Evolutionary conservation across 2,113 vertebrate genomes (phyloP), one percentile per base, ranked within the genome.

Genomic region (Sakesphorus luctuosus): DNA sequence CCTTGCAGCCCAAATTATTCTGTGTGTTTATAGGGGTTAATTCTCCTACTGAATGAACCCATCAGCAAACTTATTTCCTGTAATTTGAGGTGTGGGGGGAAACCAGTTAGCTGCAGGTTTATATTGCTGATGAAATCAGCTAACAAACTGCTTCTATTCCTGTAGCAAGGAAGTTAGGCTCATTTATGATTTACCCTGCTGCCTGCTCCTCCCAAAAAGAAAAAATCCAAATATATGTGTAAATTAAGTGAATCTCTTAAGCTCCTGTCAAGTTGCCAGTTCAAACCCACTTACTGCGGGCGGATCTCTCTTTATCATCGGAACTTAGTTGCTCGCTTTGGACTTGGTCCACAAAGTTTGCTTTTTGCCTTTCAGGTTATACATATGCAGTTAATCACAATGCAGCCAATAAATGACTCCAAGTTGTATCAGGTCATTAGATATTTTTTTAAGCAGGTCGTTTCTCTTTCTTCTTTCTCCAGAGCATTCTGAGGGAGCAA

Each of bases 221-320:
- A 78, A 87, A 43, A 67, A 53, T 18, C 58, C 18, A 77, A 56
- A 90, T 94, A 55, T 43, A 9, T 47, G 85, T 77, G 87, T 90
- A 88, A 96, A 96, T 90, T 38, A 84, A 88, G 40, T 79, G 77
- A 91, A 24, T 87, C 75, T 72, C 50, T 85, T 79, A 83, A 93
- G 50, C 55, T 95, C 3, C 46, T 77, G 66, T 79, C 74, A 90
- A n/a, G 55, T 36, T 93, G 72, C 43, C 63, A 74, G 63, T 78
- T 91, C 63, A 85, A 71, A 68, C 62, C 20, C 66, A 46, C 49
- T 93, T 79, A n/a, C 4, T 58, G 24, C 2, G 3, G 26, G 38
- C 38, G 83, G 53, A 69, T 93, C 78, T 87, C 20, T 65, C 61
- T 95, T 53, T 90, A 83, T 96, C 67, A 56, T 91, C 50, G 47